Evolutionary conservation across 1,140 invertebrate species (phyloP), one percentile per base, ranked within the genome.

Genomic region (Lanistes nyassanus): DNA sequence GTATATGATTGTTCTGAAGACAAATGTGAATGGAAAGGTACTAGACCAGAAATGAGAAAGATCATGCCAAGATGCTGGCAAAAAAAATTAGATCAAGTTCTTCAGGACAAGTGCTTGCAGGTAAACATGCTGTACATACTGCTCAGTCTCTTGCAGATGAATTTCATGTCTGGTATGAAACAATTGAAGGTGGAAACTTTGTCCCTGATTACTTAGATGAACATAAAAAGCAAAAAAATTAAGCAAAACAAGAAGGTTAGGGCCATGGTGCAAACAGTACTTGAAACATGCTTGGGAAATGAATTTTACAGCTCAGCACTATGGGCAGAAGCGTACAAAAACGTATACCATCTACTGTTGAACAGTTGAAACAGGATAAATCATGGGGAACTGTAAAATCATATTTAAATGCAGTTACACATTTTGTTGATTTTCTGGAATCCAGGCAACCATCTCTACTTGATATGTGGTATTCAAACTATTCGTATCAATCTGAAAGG

Each of bases 331-430:
- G 34, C n/a, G n/a, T 9, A 1, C 9, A 36, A 19, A 68, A 47
- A 19, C 13, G 39, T 68, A 13, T 36, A 21, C 16, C 16, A 26
- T 68, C 39, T 68, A n/a, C n/a, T 39, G 36, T 13, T 13, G 7
- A n/a, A n/a, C n/a, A n/a, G n/a, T n/a, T n/a, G n/a, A 69, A 47
- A 69, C 11, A 47, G 51, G 67, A 36, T 26, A 0, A 26, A 2
- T 69, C 67, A 9, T 69, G 67, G 67, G 67, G 67, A 51, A 69
- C 67, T 6, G 67, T 69, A 29, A 69, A 69, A 36, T 23, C 39
- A 36, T 69, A 69, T 42, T 51, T 69, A 23, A 23, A 23, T 51
- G 67, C 67, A 19, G 3, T 69, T 23, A 39, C 39, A 7, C 67
- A 69, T 31, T 69, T 51, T 55, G 39, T 51, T 9, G 67, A 69